A percentile compares a stretch with the other conserved stretches of the same genome.
Evolutionary conservation across 1,140 invertebrate species (phyloP).

Genomic region (Drosophila insularis): DNA sequence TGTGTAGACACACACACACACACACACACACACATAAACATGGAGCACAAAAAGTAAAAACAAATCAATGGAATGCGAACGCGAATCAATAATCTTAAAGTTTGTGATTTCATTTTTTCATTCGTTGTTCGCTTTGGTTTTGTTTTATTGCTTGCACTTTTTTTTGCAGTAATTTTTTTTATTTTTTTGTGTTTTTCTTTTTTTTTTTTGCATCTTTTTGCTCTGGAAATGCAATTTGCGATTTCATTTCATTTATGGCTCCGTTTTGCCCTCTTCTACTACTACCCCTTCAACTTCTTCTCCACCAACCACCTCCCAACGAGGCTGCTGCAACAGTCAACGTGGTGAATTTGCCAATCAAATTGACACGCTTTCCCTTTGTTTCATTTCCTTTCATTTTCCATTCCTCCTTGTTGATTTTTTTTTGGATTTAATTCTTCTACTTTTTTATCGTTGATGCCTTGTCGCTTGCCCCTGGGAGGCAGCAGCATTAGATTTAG

Average conservation of each 20-base stretch:
- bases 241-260: slow-evolving; percentile 20
- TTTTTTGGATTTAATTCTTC: not conserved
- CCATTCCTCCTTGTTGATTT: not conserved
- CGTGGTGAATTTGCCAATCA: slow-evolving; percentile 17
- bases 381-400: slow-evolving; percentile 4
- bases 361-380: slow-evolving; percentile 22
- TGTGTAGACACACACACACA: not conserved
- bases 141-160: slow-evolving; percentile 2
- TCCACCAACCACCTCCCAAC: not conserved
- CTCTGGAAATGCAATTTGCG: slow-evolving; percentile 20
- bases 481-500: slow-evolving; percentile 11
- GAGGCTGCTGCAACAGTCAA: not conserved
- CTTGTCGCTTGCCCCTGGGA: slow-evolving; percentile 5
- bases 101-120: slow-evolving; percentile 14
- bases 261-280: not conserved
- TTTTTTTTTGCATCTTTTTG: slow-evolving; percentile 10
- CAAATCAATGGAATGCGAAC: slow-evolving; percentile 20
- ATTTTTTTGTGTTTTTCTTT: not conserved
- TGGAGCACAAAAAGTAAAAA: slow-evolving; percentile 5
- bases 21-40: not conserved
- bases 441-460: not conserved
- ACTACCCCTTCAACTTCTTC: not conserved
- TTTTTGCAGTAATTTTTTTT: not conserved
- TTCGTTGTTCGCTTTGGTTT: not conserved
- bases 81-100: slow-evolving; percentile 22